A percentile compares a stretch with the other conserved stretches of the same genome.
Conservation (phyloP, 2,113 vertebrate species). For the Phyllostomus discolor region DNA sequence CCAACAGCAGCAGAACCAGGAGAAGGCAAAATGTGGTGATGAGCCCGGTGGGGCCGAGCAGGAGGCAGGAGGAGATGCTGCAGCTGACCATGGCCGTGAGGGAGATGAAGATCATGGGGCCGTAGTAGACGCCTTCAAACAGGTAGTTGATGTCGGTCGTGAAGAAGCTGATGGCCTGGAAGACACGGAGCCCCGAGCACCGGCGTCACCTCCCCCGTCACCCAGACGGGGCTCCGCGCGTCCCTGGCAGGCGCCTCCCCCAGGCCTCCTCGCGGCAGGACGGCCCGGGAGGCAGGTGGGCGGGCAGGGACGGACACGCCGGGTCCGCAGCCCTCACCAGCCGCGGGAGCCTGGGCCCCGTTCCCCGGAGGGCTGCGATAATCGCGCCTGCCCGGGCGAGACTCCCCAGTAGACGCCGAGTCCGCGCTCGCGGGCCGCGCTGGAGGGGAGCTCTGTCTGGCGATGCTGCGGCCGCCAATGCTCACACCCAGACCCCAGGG, state of each 20-base stretch:
- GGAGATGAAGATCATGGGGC: not conserved
- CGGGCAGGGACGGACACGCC: not conserved
- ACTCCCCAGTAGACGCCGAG: not conserved
- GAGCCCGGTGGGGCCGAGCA: not conserved
- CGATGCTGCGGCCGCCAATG: no score
- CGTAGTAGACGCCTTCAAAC: constrained; percentile 12
- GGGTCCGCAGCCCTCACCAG: not conserved
- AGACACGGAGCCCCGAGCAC: not conserved
- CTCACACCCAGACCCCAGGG: not conserved
- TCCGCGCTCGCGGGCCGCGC: no score
- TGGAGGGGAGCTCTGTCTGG: no score
- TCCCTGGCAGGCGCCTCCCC: fast-evolving
- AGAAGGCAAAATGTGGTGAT: not conserved
- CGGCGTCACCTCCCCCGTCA: not conserved
- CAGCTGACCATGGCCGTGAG: not conserved
- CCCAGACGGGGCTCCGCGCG: not conserved
- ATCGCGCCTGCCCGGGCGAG: not conserved
- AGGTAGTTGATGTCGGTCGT: not conserved
- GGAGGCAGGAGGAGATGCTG: not conserved
- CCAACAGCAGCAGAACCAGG: not conserved
- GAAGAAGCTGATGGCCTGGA: constrained; percentile 47
- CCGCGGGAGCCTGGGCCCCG: not conserved
- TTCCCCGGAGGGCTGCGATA: not conserved
- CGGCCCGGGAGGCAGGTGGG: not conserved
- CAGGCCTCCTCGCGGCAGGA: not conserved